phyloP scores from a whole-genome alignment of 2,113 vertebrate genomes.

The Coptodon rendalli region DNA sequence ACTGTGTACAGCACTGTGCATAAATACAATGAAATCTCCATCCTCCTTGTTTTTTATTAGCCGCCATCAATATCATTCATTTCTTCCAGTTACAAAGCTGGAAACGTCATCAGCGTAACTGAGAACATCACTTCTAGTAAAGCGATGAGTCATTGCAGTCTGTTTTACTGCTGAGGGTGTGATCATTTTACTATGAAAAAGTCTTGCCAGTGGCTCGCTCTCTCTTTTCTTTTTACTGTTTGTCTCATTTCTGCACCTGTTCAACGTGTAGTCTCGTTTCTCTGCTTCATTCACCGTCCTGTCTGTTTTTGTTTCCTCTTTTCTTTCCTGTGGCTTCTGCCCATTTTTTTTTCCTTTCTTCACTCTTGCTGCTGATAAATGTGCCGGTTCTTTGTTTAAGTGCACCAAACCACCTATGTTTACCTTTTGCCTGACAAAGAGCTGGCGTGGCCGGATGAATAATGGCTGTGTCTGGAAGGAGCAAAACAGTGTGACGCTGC shows the following conservation, averaged over 20 bases:
- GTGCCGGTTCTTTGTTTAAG: background rate
- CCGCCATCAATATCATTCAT: background rate
- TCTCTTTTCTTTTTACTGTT: background rate
- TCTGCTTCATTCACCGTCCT: background rate
- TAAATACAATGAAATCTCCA: background rate
- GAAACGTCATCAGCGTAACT: background rate
- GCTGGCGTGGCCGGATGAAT: background rate
- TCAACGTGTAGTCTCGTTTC: background rate
- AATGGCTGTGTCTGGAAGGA: background rate
- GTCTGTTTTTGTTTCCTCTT: background rate
- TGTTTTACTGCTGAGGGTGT: background rate
- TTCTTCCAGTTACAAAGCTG: background rate
- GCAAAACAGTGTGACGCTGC: background rate
- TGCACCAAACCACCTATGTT: background rate
- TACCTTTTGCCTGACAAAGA: background rate
- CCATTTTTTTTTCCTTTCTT: background rate
- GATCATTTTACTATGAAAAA: background rate
- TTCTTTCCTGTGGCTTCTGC: background rate
- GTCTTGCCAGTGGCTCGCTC: background rate
- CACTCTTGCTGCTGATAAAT: background rate
- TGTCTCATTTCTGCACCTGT: background rate
- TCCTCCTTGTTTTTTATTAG: background rate
- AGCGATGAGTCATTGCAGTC: background rate
- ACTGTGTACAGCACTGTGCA: background rate
- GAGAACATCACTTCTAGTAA: background rate